Base-by-base conservation (phyloP, 2,113 vertebrate genomes). In the Microcebus ravelobensis region DNA sequence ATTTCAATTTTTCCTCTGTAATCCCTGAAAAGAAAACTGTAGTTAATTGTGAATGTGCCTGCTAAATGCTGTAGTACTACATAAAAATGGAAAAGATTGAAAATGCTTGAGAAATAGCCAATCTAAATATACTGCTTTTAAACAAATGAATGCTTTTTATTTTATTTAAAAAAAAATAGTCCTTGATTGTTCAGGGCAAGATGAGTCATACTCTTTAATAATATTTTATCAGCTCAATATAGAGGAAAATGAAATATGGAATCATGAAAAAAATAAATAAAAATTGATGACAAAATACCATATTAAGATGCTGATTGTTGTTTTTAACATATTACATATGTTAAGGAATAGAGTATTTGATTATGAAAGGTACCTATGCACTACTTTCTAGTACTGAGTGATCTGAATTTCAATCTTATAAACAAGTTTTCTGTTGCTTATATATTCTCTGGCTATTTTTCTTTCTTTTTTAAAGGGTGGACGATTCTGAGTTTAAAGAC, bases 1-100 rank as follows among this genome's bases (percentile, higher is more conserved):
- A 87, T 96, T 94, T 96, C 59, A 82, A 45, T 87, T 96, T 93
- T 95, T 93, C 67, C 71, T 93, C 48, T 89, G 29, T 71, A 88
- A 85, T 90, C 71, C 29, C 57, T 89, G 77, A 61, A 90, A 88
- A 88, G 67, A 87, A 88, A 95, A 83, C 63, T 31, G 6, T 70
- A 63, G 80, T 80, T 92, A 91, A 93, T 91, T 89, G 86, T 89
- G 42, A 89, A 55, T 79, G 9, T 82, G 79, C 15, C 39, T 91
- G 67, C 73, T 96, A 93, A 88, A 85, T 61, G 59, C 36, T 81
- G 68, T 36, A 42, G 12, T 50, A 48, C 39, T 55, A 63, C 4
- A 67, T 39, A 23, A 94, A 90, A 81, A 77, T 71, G 13, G 34
- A 77, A 88, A 91, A 70, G 17, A 88, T 74, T 76, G 68, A 14